Base-by-base conservation (phyloP, 2,797 vertebrate genomes). In the Catostomus latipinnis region DNA sequence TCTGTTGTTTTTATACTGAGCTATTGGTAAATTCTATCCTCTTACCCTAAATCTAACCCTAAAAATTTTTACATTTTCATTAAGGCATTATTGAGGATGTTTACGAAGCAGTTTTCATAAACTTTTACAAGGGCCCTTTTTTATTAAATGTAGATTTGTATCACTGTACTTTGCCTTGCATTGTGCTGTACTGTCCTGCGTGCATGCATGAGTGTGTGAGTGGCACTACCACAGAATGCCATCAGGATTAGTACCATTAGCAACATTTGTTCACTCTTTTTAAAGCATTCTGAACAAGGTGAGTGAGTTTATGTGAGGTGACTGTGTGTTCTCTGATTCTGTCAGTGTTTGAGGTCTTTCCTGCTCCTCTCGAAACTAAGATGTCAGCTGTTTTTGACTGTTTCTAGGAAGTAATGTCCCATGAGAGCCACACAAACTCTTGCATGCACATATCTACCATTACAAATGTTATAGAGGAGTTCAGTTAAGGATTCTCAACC, bases 311-410 rank as follows among this genome's bases (percentile, higher is more conserved):
- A 8, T 61, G 16, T 22, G 9, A 34, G 60, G 43, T 12, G 22
- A 62, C 11, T 2, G 5, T 10, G 22, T 43, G 22, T 45, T 63
- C 12, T 46, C 43, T 7, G 0, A n/a, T 45, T n/a, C 45, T 63
- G 12, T 45, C 6, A 2, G 12, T 63, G 22, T 61, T 10, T 62
- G 10, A 13, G 45, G 34, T 1, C 34, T 34, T 34, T 18, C n/a
- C 11, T 34, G 34, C 34, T 57, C 14, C 50, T 58, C 14, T 45
- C 10, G 45, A 75, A 76, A 76, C 63, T 50, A 13, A 14, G 8
- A 56, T n/a, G 0, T 76, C 74, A 76, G 74, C 54, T 18, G 45
- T 34, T 76, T 76, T 48, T 56, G 6, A 62, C 58, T 49, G 48
- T 12, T 18, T 72, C 56, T 9, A 72, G 11, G 14, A 18, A 45